Evolutionary conservation across 2,888 invertebrate species (phyloP).

Genomic region (Panopea generosa): DNA sequence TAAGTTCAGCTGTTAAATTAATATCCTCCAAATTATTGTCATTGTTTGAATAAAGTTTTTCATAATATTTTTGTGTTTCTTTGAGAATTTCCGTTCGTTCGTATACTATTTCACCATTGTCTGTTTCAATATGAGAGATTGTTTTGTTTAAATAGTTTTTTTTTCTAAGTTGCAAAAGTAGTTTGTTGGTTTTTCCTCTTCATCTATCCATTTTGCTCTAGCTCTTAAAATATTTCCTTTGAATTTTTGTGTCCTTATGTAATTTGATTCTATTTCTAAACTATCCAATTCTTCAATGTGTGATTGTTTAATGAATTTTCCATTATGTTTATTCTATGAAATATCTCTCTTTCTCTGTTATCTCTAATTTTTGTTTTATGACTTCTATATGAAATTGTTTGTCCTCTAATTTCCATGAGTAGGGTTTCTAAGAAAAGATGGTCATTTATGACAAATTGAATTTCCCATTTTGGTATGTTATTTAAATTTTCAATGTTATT

Average conservation of each 20-base stretch:
- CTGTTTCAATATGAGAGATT: not conserved
- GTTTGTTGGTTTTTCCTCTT: not conserved
- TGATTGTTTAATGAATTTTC: not conserved
- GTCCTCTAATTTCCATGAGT: slow-evolving; percentile 20
- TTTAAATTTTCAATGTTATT: slow-evolving; percentile 12
- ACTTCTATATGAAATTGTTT: slow-evolving; percentile 3
- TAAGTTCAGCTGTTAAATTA: not conserved
- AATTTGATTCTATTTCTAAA: not conserved
- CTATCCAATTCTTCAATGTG: not conserved
- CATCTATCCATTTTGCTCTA: not conserved
- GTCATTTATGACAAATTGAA: slow-evolving; percentile 30
- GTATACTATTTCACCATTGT: not conserved
- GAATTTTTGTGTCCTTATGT: not conserved
- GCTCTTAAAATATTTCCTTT: not conserved
- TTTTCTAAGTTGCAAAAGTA: not conserved
- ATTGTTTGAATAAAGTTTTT: not conserved
- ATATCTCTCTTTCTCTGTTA: not conserved
- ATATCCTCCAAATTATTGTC: not conserved
- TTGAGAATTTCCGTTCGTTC: not conserved
- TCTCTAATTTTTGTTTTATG: not conserved
- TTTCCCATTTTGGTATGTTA: slow-evolving; percentile 7
- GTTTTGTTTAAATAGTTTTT: not conserved
- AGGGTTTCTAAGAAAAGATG: slow-evolving; percentile 13
- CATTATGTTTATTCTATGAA: not conserved
- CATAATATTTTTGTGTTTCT: not conserved